Percentiles rank a stretch among this genome's conserved stretches.
Conservation (phyloP, 2,888 invertebrate genomes). For the Mystacides longicornis region DNA sequence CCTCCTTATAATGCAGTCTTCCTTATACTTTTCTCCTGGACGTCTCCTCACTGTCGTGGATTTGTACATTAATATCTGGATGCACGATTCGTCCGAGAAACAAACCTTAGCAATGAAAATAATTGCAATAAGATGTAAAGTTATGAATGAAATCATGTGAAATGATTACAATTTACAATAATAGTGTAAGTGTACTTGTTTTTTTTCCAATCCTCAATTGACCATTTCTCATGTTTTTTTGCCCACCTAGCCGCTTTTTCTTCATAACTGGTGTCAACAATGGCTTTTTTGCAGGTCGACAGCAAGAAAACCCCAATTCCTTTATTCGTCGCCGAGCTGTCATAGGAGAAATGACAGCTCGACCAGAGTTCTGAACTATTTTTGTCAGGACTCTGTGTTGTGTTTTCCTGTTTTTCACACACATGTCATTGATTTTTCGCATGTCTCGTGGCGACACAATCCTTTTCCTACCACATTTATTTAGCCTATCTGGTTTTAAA, state of each 20-base stretch:
- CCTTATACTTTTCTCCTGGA: not conserved
- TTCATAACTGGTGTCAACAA: not conserved
- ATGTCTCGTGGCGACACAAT: not conserved
- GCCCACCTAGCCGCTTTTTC: not conserved
- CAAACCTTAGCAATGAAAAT: not conserved
- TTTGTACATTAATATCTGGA: not conserved
- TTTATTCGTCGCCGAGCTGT: not conserved
- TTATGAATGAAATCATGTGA: not conserved
- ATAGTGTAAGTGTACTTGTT: not conserved
- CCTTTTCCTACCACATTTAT: not conserved
- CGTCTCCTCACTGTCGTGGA: not conserved
- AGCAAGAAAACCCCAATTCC: not conserved
- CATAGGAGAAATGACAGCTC: not conserved
- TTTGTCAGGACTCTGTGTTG: not conserved
- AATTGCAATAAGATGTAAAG: not conserved
- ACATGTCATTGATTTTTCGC: not conserved
- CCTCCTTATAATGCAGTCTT: not conserved
- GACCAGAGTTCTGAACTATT: not conserved
- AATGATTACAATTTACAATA: not conserved
- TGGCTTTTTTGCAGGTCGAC: too few species aligned
- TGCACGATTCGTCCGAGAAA: not conserved
- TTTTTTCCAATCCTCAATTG: not conserved
- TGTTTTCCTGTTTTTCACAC: not conserved
- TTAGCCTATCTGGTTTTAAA: not conserved
- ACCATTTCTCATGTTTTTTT: not conserved